Percentiles rank a stretch among this genome's conserved stretches.
Conservation (phyloP, 2,113 vertebrate genomes). For the Phasianus colchicus region DNA sequence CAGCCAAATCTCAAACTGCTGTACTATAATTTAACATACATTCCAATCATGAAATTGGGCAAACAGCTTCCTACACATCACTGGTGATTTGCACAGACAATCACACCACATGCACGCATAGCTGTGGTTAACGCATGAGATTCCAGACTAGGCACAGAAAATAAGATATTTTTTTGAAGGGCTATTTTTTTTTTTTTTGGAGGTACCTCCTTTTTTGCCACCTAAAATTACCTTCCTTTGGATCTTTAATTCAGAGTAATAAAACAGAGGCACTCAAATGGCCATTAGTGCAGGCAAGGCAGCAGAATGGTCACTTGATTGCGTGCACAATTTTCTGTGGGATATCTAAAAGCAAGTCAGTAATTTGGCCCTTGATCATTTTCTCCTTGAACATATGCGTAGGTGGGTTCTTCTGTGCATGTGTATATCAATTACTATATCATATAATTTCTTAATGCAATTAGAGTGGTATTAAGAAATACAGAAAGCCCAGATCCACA, state of each 20-base stretch:
- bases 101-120: not conserved
- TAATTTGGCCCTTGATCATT: slow-evolving; percentile 65
- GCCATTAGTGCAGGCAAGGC: slow-evolving; percentile 56
- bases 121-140: not conserved
- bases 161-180: not conserved
- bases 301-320: slow-evolving; percentile 62
- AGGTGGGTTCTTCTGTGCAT: slow-evolving; percentile 45
- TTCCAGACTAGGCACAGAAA: not conserved
- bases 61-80: not conserved
- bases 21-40: not conserved
- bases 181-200: not conserved
- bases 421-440: slow-evolving; percentile 31
- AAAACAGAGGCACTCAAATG: slow-evolving; percentile 59
- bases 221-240: slow-evolving; percentile 49
- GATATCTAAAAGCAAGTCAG: slow-evolving; percentile 51
- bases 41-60: not conserved
- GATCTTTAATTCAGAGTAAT: slow-evolving; percentile 63
- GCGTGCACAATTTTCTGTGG: slow-evolving; percentile 39
- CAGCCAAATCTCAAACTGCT: not conserved
- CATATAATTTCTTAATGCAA: slow-evolving; percentile 56
- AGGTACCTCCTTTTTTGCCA: not conserved
- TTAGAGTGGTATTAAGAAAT: slow-evolving; percentile 44
- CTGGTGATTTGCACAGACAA: slow-evolving; percentile 27
- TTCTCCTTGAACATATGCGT: slow-evolving; percentile 27
- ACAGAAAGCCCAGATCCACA: slow-evolving; percentile 11